Evolutionary conservation across 2,888 invertebrate species (phyloP), one percentile per base, ranked within the genome.

Genomic region (Lordiphosa andalusiaca): DNA sequence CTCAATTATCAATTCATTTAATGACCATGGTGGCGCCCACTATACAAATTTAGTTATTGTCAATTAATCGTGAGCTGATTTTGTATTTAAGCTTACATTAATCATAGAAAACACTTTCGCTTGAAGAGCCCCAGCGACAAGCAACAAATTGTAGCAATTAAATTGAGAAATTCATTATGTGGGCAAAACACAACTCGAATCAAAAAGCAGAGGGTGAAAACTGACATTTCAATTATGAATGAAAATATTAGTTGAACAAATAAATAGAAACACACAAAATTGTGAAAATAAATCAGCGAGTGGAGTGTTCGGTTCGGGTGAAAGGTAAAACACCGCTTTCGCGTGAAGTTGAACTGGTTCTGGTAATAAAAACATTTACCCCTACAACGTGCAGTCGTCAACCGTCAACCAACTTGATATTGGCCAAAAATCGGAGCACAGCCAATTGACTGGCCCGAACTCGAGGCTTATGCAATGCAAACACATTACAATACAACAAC

Each of bases 371-470:
- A 48, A 48, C 63, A 72, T 57, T 74, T 60, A 57, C 61, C 50
- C 50, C 48, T 55, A 74, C 54, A 42, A 53, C 55, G 61, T 49
- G 64, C 50, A 64, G 58, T 60, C 66, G 66, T n/a, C n/a, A n/a
- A n/a, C n/a, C 73, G 69, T 62, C 56, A 54, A 42, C 55, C 6
- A 13, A 41, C 38, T 55, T 60, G 73, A 76, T 81, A 70, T 83
- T 83, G 81, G 84, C 82, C 58, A 61, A 76, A 44, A 77, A 84
- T 84, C 84, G 68, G 83, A 84, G 77, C 77, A 84, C 69, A 75
- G 77, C 84, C 76, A 84, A 77, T 77, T 84, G 80, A 78, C 84
- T 74, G 64, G 78, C 73, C 84, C 55, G 73, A 33, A 10, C 19
- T 55, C 2, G 19, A 19, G 58, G 41, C 33, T 77, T 77, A 77